These are phyloP conservation scores for Lutjanus erythropterus DNA, from an alignment of 2,113 vertebrate genomes.

Conservation along the genomic window DNA sequence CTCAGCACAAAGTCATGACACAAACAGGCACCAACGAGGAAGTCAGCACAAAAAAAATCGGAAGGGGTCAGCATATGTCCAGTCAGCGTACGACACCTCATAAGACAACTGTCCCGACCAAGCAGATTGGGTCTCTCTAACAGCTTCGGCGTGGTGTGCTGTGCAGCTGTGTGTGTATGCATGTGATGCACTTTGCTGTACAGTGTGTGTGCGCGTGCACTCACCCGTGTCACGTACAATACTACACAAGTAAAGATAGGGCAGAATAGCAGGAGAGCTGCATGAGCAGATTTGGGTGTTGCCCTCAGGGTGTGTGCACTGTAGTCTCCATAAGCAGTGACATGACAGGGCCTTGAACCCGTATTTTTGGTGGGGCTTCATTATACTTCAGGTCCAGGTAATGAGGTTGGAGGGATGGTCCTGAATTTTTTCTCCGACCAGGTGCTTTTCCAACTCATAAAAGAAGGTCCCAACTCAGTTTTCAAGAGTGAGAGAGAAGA, in stretches of 20 bases:
- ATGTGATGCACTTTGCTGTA: slow-evolving; percentile 34
- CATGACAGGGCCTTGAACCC: slow-evolving; percentile 72
- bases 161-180: slow-evolving; percentile 21
- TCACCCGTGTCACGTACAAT: slow-evolving; percentile 74
- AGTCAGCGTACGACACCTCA: slow-evolving; percentile 79
- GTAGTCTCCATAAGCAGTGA: slow-evolving; percentile 70
- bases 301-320: slow-evolving; percentile 69
- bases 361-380: slow-evolving; percentile 46
- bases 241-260: slow-evolving; percentile 77
- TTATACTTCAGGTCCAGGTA: slow-evolving; percentile 53
- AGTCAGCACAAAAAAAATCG: slow-evolving; percentile 81
- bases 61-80: slow-evolving; percentile 84
- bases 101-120: slow-evolving; percentile 77
- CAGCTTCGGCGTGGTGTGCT: slow-evolving; percentile 33
- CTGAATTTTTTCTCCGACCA: slow-evolving; percentile 5
- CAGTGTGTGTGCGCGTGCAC: slow-evolving; percentile 32
- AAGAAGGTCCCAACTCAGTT: not conserved
- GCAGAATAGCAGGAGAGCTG: slow-evolving; percentile 79
- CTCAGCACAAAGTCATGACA: slow-evolving; percentile 76
- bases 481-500: not conserved
- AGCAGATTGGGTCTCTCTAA: slow-evolving; percentile 74
- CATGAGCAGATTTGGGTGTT: slow-evolving; percentile 81
- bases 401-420: slow-evolving; percentile 35
- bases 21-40: slow-evolving; percentile 74
- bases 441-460: not conserved